Percentiles rank a stretch among this genome's conserved stretches.
Conservation (phyloP, 2,113 vertebrate species). For the Lepisosteus oculatus region DNA sequence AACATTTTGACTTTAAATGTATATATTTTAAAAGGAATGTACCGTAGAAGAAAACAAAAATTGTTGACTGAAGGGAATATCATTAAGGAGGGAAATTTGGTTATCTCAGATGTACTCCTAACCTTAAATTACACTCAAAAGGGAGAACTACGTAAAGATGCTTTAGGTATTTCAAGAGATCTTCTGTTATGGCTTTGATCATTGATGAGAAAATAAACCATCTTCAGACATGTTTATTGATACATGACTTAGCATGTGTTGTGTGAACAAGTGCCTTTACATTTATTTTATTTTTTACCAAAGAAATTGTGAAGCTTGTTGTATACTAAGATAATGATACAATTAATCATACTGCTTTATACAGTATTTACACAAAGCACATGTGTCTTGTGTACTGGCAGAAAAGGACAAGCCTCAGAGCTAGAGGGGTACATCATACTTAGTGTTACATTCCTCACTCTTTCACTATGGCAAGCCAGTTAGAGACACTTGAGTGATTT, state of each 20-base stretch:
- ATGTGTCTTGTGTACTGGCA: slow-evolving; percentile 12
- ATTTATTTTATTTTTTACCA: slow-evolving; percentile 23
- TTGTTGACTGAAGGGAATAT: too few relatives aligned
- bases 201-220: slow-evolving; percentile 34
- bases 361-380: slow-evolving; percentile 11
- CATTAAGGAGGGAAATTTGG: too few relatives aligned
- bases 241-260: slow-evolving; percentile 45
- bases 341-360: slow-evolving; percentile 36
- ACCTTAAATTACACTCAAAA: neutral
- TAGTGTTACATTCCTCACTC: too few relatives aligned
- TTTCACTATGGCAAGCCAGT: too few relatives aligned
- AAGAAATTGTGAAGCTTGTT: slow-evolving; percentile 33
- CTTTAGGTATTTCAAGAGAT: neutral
- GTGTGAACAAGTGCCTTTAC: slow-evolving; percentile 15
- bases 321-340: slow-evolving; percentile 37
- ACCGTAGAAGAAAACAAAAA: neutral
- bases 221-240: slow-evolving; percentile 43
- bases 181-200: slow-evolving; percentile 25
- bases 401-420: slow-evolving; percentile 3
- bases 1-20: slow-evolving; percentile 10
- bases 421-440: neutral
- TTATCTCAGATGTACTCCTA: too few relatives aligned
- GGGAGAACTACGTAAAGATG: neutral
- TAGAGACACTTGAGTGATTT: too few relatives aligned
- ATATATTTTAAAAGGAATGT: slow-evolving; percentile 17